phyloP scores from a whole-genome alignment of 2,888 invertebrate species.

The Tanaodytes sp. region DNA sequence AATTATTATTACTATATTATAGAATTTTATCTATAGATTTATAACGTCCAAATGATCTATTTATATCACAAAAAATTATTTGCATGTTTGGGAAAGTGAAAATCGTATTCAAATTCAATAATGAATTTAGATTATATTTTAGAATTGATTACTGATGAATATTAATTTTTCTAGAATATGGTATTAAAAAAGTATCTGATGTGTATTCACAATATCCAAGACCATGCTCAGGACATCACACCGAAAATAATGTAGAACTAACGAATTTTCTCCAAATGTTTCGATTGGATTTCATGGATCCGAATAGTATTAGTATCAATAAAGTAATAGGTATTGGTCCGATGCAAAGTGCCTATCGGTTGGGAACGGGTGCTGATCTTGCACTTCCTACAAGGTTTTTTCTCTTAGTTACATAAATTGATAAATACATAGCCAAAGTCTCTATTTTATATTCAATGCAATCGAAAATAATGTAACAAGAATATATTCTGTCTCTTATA shows the following conservation, averaged over 20 bases:
- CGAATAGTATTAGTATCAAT: conserved; percentile 78
- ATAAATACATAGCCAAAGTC: too few species aligned
- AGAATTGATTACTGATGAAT: too few species aligned
- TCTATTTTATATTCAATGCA: too few species aligned
- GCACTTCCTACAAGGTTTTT: conserved; percentile 80
- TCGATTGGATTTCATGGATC: conserved; percentile 78
- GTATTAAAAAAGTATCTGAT: conserved; percentile 9
- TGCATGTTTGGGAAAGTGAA: too few species aligned
- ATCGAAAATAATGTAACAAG: too few species aligned
- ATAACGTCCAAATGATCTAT: too few species aligned
- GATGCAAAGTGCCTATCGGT: conserved; percentile 85
- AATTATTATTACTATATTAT: conserved; percentile 2
- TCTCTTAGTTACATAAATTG: too few species aligned
- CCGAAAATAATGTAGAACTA: conserved; percentile 85
- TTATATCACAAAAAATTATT: too few species aligned
- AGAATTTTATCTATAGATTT: too few species aligned
- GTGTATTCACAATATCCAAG: conserved; percentile 37
- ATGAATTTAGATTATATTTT: too few species aligned
- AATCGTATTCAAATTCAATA: too few species aligned
- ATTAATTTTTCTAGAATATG: conserved; percentile 12
- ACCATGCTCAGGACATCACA: conserved; percentile 76
- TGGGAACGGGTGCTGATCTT: conserved; percentile 82
- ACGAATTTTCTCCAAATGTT: conserved; percentile 88
- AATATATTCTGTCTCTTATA: too few species aligned
- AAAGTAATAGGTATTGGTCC: conserved; percentile 83